Evolutionary conservation across 2,113 vertebrate species (phyloP), one percentile per base, ranked within the genome.

Genomic region (Chloropsis hardwickii): DNA sequence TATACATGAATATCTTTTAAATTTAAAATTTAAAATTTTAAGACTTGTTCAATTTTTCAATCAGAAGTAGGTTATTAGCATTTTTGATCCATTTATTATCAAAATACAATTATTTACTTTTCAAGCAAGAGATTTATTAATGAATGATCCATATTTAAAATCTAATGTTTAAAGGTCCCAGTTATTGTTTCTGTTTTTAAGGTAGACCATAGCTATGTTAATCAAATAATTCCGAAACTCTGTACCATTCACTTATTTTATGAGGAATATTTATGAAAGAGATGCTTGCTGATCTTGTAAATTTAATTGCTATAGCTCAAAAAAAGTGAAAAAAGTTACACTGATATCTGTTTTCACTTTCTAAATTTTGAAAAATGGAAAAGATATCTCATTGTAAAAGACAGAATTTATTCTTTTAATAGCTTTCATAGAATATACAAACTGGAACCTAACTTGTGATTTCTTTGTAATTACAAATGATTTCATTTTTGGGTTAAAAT

Each of bases 401-500:
- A n/a, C 0, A 22, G 7, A 10, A 61, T 50, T 86, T 78, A n/a
- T 57, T 73, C 3, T 44, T 86, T 81, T 23, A 78, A 51, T 11
- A 67, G 21, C 11, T 48, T 7, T 72, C 77, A 69, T 3, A 78
- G n/a, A 84, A n/a, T 15, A 71, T 4, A 69, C 0, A 69, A 86
- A 31, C 15, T 33, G 10, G 24, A 91, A 54, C 13, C 9, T 18
- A 67, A 47, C 45, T 57, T 56, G 17, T 27, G 4, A 16, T 28
- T 82, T 78, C 79, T 77, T 71, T 47, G 5, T 22, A 69, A 33
- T 73, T 69, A 65, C 17, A 85, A 87, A 83, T 69, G n/a, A 76
- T 85, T 81, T 78, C 60, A 91, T 65, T 96, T 89, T 94, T 70
- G 61, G 11, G 83, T 91, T 89, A 48, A 80, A 95, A 58, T 56